Base-by-base conservation (phyloP, 1,140 invertebrate species). In the Drosophila willistoni region DNA sequence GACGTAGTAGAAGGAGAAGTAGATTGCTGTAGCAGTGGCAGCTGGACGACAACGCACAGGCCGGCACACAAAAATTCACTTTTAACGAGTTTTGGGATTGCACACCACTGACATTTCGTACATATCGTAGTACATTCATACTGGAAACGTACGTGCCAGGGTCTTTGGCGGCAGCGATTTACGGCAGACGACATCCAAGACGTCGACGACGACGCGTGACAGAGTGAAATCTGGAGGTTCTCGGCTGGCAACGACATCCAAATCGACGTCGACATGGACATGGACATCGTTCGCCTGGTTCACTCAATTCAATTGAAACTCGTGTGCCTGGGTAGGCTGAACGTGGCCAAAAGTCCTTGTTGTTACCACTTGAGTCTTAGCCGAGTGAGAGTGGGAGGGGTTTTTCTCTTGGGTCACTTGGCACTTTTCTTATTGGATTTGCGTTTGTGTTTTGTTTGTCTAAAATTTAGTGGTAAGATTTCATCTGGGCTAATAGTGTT, bases 51-150 rank as follows among this genome's bases (percentile, higher is more conserved):
- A 62, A 47, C 44, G 25, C 54, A 44, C 51, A 64, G 64, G 34
- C 39, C 34, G 56, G 71, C 61, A 64, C 77, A 83, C 60, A 80
- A 73, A 73, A 80, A 85, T 62, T 59, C 67, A 59, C 64, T 77
- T 81, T 81, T 84, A 84, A 84, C 81, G 81, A 84, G 81, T 84
- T 84, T 79, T 85, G 81, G 81, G 81, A 77, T 55, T 66, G 44
- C 64, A 63, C 33, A 73, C 47, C 44, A 73, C 47, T 59, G 59
- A 56, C 51, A 64, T 85, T 85, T 64, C 62, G 34, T 83, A 84
- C 81, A 81, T 84, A 81, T 70, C 68, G 34, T 44, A 22, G 34
- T 42, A 33, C 51, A 57, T 34, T 12, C 33, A 57, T 36, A 36
- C 56, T 47, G 7, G 6, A 17, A 47, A 47, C 44, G 44, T 51